Conservation (phyloP, 2,888 invertebrate genomes). For the Notocelia uddmanniana region DNA sequence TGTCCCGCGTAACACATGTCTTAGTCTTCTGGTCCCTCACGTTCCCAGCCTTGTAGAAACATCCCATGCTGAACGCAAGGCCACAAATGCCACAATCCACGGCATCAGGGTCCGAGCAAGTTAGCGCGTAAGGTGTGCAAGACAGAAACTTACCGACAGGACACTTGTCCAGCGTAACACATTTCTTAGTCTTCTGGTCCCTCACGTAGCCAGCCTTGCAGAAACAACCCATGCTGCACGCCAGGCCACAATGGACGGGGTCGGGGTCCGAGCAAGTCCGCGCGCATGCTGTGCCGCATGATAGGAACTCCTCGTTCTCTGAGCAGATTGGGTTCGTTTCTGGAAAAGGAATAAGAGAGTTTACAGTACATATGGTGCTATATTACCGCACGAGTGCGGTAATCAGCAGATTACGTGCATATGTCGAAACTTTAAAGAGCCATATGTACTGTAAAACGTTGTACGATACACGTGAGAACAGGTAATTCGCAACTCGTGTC, state of each 20-base stretch:
- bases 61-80: constrained; percentile 76
- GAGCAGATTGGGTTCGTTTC: constrained; percentile 62
- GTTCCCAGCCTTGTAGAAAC: constrained; percentile 75
- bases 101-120: constrained; percentile 67
- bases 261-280: constrained; percentile 71
- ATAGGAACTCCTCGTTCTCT: constrained; percentile 72
- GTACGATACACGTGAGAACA: too few relatives aligned
- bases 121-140: too few relatives aligned
- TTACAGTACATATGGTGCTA: too few relatives aligned
- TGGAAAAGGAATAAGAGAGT: constrained; percentile 46
- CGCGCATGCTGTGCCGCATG: constrained; percentile 73
- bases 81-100: constrained; percentile 68
- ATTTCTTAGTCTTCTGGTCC: constrained; percentile 66
- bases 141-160: constrained; percentile 73
- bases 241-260: constrained; percentile 64
- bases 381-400: too few relatives aligned
- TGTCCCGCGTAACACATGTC: constrained; percentile 69
- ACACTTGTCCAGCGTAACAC: constrained; percentile 72
- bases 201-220: constrained; percentile 73
- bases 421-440: too few relatives aligned
- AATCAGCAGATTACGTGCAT: too few relatives aligned
- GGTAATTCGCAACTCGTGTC: too few relatives aligned
- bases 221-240: constrained; percentile 78
- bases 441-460: too few relatives aligned
- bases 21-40: constrained; percentile 68